A percentile compares a stretch with the other conserved stretches of the same genome.
Evolutionary conservation across 2,113 vertebrate genomes (phyloP).

Genomic region (Martes martes): DNA sequence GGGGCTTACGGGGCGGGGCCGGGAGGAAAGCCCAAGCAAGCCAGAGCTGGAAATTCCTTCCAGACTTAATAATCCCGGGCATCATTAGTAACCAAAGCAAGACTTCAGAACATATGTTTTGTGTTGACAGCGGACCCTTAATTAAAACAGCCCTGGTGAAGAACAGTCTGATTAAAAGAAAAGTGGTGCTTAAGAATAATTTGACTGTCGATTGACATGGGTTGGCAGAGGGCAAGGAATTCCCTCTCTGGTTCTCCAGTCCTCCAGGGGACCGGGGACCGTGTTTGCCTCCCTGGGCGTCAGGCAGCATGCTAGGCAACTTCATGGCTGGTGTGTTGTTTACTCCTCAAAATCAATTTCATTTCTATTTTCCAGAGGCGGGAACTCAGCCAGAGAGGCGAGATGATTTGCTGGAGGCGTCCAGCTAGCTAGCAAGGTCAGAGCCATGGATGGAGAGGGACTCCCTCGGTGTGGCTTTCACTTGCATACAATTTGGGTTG

Average conservation of each 20-base stretch:
- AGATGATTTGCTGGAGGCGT: neutral
- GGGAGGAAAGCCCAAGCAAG: neutral
- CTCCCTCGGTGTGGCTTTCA: rapidly evolving
- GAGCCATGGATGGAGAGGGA: neutral
- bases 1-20: neutral
- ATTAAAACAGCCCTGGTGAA: slow-evolving; percentile 60
- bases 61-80: slow-evolving; percentile 66
- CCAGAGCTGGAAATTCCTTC: slow-evolving; percentile 68
- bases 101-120: slow-evolving; percentile 69
- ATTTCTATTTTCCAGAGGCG: neutral
- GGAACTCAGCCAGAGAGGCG: neutral
- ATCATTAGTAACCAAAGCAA: slow-evolving; percentile 64
- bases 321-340: neutral
- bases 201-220: neutral
- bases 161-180: slow-evolving; percentile 63
- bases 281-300: neutral
- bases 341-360: neutral
- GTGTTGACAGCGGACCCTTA: slow-evolving; percentile 68
- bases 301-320: neutral
- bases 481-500: neutral
- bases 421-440: rapidly evolving
- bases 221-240: neutral
- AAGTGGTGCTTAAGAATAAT: slow-evolving; percentile 25
- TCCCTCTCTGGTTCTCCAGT: neutral
- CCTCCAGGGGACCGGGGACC: neutral